Conservation (phyloP, 1,140 invertebrate genomes). For the Leptinotarsa defecta region DNA sequence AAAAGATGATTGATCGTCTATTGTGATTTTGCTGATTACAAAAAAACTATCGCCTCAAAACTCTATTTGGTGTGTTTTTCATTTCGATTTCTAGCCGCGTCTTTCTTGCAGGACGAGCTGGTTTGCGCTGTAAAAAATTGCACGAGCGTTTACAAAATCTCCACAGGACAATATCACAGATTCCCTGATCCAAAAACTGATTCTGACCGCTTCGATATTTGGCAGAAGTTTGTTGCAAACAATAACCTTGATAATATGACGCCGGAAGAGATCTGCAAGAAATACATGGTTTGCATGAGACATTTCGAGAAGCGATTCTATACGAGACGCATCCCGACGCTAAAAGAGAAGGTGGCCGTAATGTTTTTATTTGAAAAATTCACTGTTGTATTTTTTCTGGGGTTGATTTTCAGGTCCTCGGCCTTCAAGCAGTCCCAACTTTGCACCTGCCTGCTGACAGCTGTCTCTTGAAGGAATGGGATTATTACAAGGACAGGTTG, state of each 20-base stretch:
- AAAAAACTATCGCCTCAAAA: too few species aligned
- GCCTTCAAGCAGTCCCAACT: background rate
- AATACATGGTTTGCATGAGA: conserved; percentile 10
- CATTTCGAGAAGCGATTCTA: conserved; percentile 11
- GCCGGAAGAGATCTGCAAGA: background rate
- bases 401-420: background rate
- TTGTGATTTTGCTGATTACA: too few species aligned
- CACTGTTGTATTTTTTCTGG: background rate
- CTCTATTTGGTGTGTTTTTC: too few species aligned
- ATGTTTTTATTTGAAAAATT: background rate
- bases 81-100: too few species aligned
- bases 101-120: background rate
- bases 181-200: background rate
- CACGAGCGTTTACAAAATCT: background rate
- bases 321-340: background rate
- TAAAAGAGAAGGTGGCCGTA: background rate
- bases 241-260: background rate
- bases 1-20: too few species aligned
- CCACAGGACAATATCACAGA: background rate
- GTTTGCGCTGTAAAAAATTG: background rate
- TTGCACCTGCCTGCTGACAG: background rate
- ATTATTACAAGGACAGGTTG: background rate
- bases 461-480: background rate
- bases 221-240: background rate
- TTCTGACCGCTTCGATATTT: conserved; percentile 7